Base-by-base conservation (phyloP, 2,113 vertebrate species). In the Bucco capensis region DNA sequence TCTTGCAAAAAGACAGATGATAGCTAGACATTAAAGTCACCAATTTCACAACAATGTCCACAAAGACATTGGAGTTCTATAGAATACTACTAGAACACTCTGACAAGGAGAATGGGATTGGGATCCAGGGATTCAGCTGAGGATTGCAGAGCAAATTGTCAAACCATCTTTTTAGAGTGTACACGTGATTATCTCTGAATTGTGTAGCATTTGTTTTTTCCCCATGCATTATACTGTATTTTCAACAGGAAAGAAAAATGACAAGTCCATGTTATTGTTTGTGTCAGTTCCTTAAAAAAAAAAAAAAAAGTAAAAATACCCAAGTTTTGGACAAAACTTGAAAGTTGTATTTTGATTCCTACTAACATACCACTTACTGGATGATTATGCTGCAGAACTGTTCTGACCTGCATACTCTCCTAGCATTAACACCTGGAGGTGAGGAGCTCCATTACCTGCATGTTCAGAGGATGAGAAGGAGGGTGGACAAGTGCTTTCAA, bases 21-120 rank as follows among this genome's bases (percentile, higher is more conserved):
- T 91, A 98, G 94, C 97, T 98, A 98, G 97, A 98, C 97, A 98
- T 95, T 97, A 96, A n/a, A 97, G 96, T 98, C 97, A 98, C 97
- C 97, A 97, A 92, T 97, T 98, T 96, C 96, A 98, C 96, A 96
- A 97, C 98, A 97, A 98, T 97, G 98, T 97, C 98, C 97, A 98
- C 97, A 97, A 96, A 98, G 98, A 98, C 97, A 98, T 95, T 97
- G 98, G 97, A 97, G 98, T 96, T 97, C 97, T 98, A 98, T 98
- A 96, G 96, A 97, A 98, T 96, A 98, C 95, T 97, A 98, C 98
- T 96, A 95, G 94, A 98, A 98, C 98, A 99, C 98, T 98, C 97
- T 89, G 97, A 98, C 97, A 97, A 97, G 95, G 96, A 95, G 97
- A 98, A 98, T 18, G 8, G 96, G 97, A 97, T 97, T 98, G 97